A percentile compares a stretch with the other conserved stretches of the same genome.
These are phyloP conservation scores for Andrena dorsata DNA, from an alignment of 2,888 invertebrate species.

Conservation along the genomic window DNA sequence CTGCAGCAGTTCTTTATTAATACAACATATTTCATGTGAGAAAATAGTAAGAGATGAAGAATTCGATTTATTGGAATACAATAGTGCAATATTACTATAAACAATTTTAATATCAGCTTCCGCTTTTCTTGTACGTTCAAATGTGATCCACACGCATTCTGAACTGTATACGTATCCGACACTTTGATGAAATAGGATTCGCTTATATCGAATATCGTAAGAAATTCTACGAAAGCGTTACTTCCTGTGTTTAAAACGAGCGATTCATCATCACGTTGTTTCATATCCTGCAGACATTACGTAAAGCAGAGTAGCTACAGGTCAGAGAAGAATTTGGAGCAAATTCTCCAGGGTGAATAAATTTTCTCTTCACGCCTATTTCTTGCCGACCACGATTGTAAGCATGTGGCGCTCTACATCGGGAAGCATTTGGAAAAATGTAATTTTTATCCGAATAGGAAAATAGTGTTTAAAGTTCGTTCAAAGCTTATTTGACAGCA, in stretches of 20 bases:
- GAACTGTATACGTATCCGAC: no score
- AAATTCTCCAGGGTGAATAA: slow-evolving; percentile 13
- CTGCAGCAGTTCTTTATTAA: no score
- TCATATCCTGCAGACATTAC: slow-evolving; percentile 17
- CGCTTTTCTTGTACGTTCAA: neutral
- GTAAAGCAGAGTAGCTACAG: slow-evolving; percentile 19
- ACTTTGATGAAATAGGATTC: neutral
- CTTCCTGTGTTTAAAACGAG: slow-evolving; percentile 21
- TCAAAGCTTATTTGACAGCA: neutral
- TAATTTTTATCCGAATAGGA: neutral
- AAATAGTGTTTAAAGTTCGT: neutral
- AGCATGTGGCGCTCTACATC: neutral
- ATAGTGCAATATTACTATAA: no score
- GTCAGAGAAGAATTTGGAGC: slow-evolving; percentile 40
- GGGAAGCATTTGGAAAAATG: neutral
- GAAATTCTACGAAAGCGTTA: slow-evolving; percentile 26
- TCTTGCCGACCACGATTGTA: neutral
- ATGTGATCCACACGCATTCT: no score
- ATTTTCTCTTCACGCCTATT: slow-evolving; percentile 12
- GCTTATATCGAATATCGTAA: slow-evolving; percentile 5
- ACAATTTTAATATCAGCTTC: neutral
- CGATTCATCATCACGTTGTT: slow-evolving; percentile 25
- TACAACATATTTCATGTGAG: no score
- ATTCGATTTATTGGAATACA: neutral
- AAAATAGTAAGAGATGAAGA: no score